phyloP scores from a whole-genome alignment of 2,888 invertebrate genomes.

The Steromphala cineraria region DNA sequence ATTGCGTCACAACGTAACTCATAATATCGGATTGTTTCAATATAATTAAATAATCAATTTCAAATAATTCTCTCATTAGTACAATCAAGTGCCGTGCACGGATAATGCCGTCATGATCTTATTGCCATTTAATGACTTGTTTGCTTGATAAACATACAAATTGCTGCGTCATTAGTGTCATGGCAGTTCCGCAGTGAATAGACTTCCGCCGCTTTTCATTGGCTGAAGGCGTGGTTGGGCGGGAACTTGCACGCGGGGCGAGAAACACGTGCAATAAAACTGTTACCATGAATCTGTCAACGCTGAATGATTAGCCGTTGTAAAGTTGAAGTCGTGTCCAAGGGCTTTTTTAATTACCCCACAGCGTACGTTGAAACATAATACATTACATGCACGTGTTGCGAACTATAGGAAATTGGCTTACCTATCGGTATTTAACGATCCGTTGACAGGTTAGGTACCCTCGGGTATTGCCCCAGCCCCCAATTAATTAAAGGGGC shows the following conservation, averaged over 20 bases:
- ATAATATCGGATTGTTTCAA: not conserved
- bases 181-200: not conserved
- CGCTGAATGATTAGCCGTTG: not conserved
- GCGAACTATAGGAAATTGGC: not conserved
- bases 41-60: not conserved
- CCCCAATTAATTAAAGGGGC: too few relatives aligned
- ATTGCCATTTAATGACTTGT: not conserved
- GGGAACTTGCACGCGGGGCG: not conserved
- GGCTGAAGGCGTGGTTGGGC: not conserved
- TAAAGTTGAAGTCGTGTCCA: not conserved
- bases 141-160: not conserved
- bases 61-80: not conserved
- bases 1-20: not conserved
- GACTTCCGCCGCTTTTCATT: not conserved
- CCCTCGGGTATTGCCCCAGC: not conserved
- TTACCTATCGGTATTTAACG: not conserved
- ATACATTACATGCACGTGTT: not conserved
- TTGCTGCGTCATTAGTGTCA: slow-evolving; percentile 1
- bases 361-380: not conserved
- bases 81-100: not conserved
- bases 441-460: not conserved
- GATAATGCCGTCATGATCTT: not conserved
- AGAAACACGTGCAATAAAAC: not conserved
- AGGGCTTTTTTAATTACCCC: not conserved
- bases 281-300: not conserved